Conservation (phyloP, 2,113 vertebrate species). For the Tetraodon nigroviridis region DNA sequence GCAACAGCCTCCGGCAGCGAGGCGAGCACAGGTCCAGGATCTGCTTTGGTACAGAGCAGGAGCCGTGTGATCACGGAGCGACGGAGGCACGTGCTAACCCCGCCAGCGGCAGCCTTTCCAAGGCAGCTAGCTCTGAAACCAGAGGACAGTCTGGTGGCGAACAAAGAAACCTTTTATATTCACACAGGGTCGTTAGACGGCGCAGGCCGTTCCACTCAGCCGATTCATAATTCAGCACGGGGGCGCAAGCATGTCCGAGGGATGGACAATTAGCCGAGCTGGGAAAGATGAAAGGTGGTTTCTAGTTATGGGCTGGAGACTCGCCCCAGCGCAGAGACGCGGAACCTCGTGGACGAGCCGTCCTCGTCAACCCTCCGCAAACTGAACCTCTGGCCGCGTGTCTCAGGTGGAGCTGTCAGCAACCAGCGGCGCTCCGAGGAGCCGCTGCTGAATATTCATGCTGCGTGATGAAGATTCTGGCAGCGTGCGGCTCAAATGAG, state of each 20-base stretch:
- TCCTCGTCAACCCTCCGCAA: not conserved
- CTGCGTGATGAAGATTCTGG: conserved; percentile 35
- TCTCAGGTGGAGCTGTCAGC: conserved; percentile 14
- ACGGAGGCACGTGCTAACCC: conserved; percentile 12
- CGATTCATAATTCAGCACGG: conserved; percentile 29
- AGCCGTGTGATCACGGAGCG: no score
- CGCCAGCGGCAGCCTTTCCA: conserved; percentile 38
- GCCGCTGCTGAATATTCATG: conserved; percentile 47
- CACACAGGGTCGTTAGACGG: conserved; percentile 14
- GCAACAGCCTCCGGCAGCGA: no score
- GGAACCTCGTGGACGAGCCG: no score
- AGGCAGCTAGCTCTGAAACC: conserved; percentile 13
- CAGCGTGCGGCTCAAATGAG: conserved; percentile 24
- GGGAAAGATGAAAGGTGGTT: not conserved
- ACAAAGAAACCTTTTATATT: conserved; percentile 16
- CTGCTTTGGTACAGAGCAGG: not conserved
- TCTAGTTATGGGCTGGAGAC: not conserved
- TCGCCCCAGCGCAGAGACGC: not conserved
- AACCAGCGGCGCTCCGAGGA: conserved; percentile 27
- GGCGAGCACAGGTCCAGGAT: conserved; percentile 7
- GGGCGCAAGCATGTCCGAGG: not conserved
- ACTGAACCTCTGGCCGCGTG: not conserved
- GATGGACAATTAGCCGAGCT: conserved; percentile 10
- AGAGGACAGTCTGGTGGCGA: not conserved
- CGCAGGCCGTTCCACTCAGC: conserved; percentile 8